These are phyloP conservation scores for Cyclopterus lumpus DNA, from an alignment of 2,797 vertebrate species.

Conservation along the genomic window DNA sequence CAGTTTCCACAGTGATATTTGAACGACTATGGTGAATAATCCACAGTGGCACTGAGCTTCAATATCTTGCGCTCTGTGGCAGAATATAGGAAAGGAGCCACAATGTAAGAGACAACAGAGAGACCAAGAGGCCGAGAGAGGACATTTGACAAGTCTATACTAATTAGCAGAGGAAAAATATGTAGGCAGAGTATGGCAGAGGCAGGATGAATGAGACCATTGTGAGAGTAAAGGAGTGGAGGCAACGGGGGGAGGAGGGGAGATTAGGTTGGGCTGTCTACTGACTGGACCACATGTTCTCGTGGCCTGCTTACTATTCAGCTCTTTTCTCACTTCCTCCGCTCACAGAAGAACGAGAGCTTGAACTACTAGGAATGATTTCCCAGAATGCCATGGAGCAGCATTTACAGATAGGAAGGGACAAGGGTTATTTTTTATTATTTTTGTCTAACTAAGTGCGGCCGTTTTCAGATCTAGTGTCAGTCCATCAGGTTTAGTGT, in stretches of 20 bases:
- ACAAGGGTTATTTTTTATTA: background rate
- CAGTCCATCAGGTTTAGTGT: background rate
- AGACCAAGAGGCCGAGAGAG: constrained; percentile 63
- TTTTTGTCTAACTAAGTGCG: background rate
- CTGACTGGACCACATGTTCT: constrained; percentile 83
- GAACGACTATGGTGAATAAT: constrained; percentile 24
- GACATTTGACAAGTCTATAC: constrained; percentile 82
- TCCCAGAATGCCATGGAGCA: constrained; percentile 25
- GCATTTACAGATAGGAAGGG: background rate
- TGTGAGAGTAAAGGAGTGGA: constrained; percentile 76
- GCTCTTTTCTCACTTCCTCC: constrained; percentile 61
- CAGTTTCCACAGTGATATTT: constrained; percentile 14
- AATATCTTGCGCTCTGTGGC: constrained; percentile 13
- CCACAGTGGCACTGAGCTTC: constrained; percentile 18
- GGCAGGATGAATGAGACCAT: constrained; percentile 85
- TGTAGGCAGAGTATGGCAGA: constrained; percentile 83
- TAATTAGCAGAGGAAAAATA: constrained; percentile 86
- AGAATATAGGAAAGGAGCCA: constrained; percentile 47
- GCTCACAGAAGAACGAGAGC: constrained; percentile 47
- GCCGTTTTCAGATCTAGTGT: background rate
- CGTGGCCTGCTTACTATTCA: constrained; percentile 78
- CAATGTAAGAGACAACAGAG: constrained; percentile 46
- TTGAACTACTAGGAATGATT: constrained; percentile 25
- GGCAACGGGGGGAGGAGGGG: constrained; percentile 65
- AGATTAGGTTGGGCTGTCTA: constrained; percentile 79